Base-by-base conservation (phyloP, 2,888 invertebrate species). In the Drosophila leonis region DNA sequence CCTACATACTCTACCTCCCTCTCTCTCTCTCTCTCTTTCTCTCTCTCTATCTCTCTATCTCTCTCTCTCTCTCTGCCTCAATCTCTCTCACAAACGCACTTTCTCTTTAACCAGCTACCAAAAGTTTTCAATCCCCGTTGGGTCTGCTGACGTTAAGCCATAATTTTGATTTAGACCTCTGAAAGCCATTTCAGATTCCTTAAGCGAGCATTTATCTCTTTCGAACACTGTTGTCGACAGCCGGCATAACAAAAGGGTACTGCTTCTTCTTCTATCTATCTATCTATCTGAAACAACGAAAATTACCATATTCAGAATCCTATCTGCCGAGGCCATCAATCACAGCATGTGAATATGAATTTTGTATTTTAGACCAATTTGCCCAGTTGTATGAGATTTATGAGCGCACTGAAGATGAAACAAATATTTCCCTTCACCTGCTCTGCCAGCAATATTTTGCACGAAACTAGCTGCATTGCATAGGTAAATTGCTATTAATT, bases 81-180 rank as follows among this genome's bases (percentile, higher is more conserved):
- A 27, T n/a, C 37, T 27, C 39, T 2, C 51, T 24, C n/a, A 51
- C 9, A 33, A 10, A 54, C 12, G 4, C 39, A 54, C 10, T 33
- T 27, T 27, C 15, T 24, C 27, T n/a, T n/a, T 20, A 46, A 41
- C 49, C 39, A 13, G 39, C 46, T 44, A 55, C 18, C 51, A 35
- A 70, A 78, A 78, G 51, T 78, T 78, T 75, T 46, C 75, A 75
- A 72, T 75, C 65, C 77, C 74, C 52, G 65, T 77, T 78, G 69
- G 78, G 56, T 27, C 67, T 66, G 65, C 69, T 70, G 73, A 67
- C 76, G 65, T 55, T 74, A 74, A 73, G 80, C 80, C 79, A 77
- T 80, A 80, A 80, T 75, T 80, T 78, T 81, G 80, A 82, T 82
- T 82, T 81, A 71, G 67, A 57, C 69, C 69, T 54, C 59, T 44